Evolutionary conservation across 2,113 vertebrate genomes (phyloP).

Genomic region (Leucopsar rothschildi): DNA sequence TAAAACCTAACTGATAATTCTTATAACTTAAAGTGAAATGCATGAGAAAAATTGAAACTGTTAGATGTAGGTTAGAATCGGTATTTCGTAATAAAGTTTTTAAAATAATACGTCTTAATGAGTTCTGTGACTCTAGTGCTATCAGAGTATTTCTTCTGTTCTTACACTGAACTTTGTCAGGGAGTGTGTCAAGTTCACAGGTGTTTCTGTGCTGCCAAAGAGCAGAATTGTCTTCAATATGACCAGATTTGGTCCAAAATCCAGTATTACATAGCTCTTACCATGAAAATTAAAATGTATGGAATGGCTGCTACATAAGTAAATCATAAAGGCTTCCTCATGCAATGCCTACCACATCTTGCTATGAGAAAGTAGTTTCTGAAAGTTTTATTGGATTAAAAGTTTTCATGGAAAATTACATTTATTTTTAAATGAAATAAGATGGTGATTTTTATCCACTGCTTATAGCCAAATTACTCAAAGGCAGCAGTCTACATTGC

Average conservation of each 20-base stretch:
- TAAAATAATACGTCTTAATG: neutral
- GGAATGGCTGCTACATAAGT: neutral
- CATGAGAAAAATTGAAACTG: neutral
- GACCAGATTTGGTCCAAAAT: neutral
- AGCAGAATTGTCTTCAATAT: neutral
- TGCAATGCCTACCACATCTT: neutral
- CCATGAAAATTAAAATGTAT: neutral
- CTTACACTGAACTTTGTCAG: neutral
- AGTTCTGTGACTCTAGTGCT: neutral
- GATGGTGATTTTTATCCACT: slow-evolving; percentile 13
- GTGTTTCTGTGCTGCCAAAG: neutral
- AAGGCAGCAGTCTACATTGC: slow-evolving; percentile 43
- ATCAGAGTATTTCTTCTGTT: neutral
- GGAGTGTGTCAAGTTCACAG: neutral
- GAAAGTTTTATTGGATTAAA: slow-evolving; percentile 9
- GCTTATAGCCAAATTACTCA: slow-evolving; percentile 28
- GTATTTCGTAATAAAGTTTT: neutral
- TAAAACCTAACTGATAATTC: neutral
- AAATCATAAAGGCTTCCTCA: neutral
- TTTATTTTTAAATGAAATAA: slow-evolving; percentile 41
- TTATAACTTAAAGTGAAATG: neutral
- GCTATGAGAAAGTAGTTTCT: neutral
- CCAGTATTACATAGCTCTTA: neutral
- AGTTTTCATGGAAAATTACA: neutral
- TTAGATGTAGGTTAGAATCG: neutral